Percentiles rank a stretch among this genome's conserved stretches.
Conservation (phyloP, 2,888 invertebrate genomes). For the Xanthia togata region DNA sequence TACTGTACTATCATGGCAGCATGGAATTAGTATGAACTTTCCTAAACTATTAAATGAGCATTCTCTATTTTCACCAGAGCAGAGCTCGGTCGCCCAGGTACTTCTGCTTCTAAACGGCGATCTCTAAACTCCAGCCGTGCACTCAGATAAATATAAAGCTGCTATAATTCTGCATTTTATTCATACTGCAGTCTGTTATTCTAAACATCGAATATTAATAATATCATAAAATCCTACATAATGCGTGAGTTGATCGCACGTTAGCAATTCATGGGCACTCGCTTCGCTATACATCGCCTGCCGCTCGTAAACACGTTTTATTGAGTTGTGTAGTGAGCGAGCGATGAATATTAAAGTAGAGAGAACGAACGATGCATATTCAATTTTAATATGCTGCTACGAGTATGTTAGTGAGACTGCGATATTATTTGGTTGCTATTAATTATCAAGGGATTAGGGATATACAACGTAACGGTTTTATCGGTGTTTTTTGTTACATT, state of each 20-base stretch:
- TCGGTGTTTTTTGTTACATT: too few relatives aligned
- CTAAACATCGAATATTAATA: constrained; percentile 15
- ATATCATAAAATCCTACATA: constrained; percentile 56
- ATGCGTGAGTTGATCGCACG: constrained; percentile 68
- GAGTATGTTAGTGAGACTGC: constrained; percentile 53
- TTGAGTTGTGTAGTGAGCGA: constrained; percentile 80
- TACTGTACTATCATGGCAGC: too few relatives aligned
- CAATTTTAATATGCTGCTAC: constrained; percentile 76
- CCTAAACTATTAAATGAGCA: too few relatives aligned
- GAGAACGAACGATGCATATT: constrained; percentile 77
- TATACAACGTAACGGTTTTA: neutral
- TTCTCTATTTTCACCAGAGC: too few relatives aligned
- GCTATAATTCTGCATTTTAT: constrained; percentile 45
- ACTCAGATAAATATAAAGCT: constrained; percentile 14
- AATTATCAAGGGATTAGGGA: constrained; percentile 36
- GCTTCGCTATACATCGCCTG: constrained; percentile 79
- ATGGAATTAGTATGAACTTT: too few relatives aligned
- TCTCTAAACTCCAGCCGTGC: neutral
- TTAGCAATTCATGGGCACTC: constrained; percentile 77
- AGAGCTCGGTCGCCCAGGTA: too few relatives aligned
- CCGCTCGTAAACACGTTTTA: constrained; percentile 84
- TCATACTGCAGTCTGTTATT: constrained; percentile 37
- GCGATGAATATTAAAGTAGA: constrained; percentile 83
- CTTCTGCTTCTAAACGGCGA: neutral
- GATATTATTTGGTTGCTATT: constrained; percentile 44